Percentiles rank a stretch among this genome's conserved stretches.
Evolutionary conservation across 2,888 invertebrate species (phyloP).

Genomic region (Tanypteryx hageni): DNA sequence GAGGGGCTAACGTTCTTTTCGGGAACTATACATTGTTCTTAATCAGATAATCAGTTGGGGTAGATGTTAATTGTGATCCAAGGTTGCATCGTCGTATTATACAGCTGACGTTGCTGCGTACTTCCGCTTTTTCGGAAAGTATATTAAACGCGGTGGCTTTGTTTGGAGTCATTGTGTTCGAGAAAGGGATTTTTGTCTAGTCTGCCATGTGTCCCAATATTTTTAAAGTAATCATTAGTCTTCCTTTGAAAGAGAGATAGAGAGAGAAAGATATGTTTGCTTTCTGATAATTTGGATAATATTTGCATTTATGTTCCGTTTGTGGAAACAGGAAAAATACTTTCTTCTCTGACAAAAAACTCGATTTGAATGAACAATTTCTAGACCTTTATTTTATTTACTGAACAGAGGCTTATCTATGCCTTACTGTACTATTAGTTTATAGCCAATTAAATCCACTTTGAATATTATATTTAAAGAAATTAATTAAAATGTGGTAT

Average conservation of each 20-base stretch:
- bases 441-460: too few species aligned
- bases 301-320: constrained; percentile 41
- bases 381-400: too few species aligned
- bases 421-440: too few species aligned
- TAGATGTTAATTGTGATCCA: constrained; percentile 44
- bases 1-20: neutral
- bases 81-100: neutral
- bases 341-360: neutral
- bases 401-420: too few species aligned
- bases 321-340: neutral
- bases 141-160: neutral
- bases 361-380: neutral
- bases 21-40: constrained; percentile 28
- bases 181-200: neutral
- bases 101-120: neutral
- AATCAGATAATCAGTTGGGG: constrained; percentile 40
- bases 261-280: neutral
- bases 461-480: too few species aligned
- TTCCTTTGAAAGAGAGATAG: neutral
- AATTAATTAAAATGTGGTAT: too few species aligned
- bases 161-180: neutral
- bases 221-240: constrained; percentile 30
- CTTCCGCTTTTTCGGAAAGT: neutral
- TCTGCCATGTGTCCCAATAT: neutral
- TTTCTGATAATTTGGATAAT: constrained; percentile 44